These are phyloP conservation scores for Electrophaes corylata DNA, from an alignment of 2,888 invertebrate genomes.

Conservation along the genomic window DNA sequence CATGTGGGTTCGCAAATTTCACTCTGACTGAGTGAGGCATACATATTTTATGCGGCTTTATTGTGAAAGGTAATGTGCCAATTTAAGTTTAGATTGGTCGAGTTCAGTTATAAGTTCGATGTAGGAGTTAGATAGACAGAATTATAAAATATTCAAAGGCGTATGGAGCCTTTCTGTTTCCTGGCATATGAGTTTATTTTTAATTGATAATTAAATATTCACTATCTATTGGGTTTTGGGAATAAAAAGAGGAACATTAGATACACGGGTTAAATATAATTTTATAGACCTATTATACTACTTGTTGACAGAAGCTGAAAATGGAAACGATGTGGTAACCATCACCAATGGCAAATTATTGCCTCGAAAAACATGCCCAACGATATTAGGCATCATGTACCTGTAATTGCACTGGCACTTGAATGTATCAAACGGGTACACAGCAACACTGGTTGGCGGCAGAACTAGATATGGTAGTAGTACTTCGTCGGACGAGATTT, in stretches of 20 bases:
- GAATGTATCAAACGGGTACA: too few relatives aligned
- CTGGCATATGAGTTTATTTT: slow-evolving; percentile 63
- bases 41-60: slow-evolving; percentile 67
- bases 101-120: slow-evolving; percentile 69
- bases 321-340: too few relatives aligned
- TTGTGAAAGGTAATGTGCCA: slow-evolving; percentile 66
- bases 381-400: too few relatives aligned
- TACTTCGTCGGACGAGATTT: too few relatives aligned
- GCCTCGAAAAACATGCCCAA: too few relatives aligned
- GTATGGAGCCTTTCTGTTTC: slow-evolving; percentile 62
- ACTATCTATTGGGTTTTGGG: slow-evolving; percentile 45
- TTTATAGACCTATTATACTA: too few relatives aligned
- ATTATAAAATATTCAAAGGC: slow-evolving; percentile 62
- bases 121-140: slow-evolving; percentile 67
- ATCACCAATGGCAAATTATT: too few relatives aligned
- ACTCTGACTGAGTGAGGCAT: slow-evolving; percentile 54
- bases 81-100: slow-evolving; percentile 65
- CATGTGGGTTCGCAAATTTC: slow-evolving; percentile 61
- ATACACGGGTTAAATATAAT: neutral
- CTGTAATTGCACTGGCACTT: too few relatives aligned
- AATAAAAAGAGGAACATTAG: slow-evolving; percentile 16
- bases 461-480: too few relatives aligned
- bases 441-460: too few relatives aligned
- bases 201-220: slow-evolving; percentile 64
- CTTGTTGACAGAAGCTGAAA: too few relatives aligned